Percentiles rank a stretch among this genome's conserved stretches.
Evolutionary conservation across 2,888 invertebrate genomes (phyloP).

Genomic region (Drosophila pseudotakahashii): DNA sequence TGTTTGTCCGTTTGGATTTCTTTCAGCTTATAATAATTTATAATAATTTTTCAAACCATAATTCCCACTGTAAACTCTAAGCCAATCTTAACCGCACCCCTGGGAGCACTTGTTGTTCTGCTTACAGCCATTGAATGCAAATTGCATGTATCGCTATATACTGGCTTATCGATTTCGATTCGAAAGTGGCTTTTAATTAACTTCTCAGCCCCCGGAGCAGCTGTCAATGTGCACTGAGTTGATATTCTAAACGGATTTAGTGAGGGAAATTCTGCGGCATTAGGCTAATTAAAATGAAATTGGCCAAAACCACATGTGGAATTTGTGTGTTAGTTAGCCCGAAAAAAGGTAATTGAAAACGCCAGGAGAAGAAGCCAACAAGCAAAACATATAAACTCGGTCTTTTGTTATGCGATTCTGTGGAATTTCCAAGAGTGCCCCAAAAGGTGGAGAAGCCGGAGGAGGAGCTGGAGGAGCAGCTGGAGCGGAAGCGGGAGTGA

Average conservation of each 20-base stretch:
- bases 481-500: slow-evolving; percentile 47
- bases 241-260: slow-evolving; percentile 27
- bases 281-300: slow-evolving; percentile 29
- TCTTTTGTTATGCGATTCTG: slow-evolving; percentile 42
- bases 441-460: slow-evolving; percentile 1
- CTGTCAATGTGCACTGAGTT: slow-evolving; percentile 11
- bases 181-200: slow-evolving; percentile 46
- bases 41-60: not conserved
- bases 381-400: slow-evolving; percentile 18
- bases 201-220: slow-evolving; percentile 1
- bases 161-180: slow-evolving; percentile 36
- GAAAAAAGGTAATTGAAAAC: slow-evolving; percentile 35
- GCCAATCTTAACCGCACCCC: slow-evolving; percentile 27
- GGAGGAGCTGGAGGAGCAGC: slow-evolving; percentile 6
- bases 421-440: slow-evolving; percentile 37
- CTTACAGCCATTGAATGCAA: slow-evolving; percentile 35
- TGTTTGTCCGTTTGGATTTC: too few relatives aligned
- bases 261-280: slow-evolving; percentile 4
- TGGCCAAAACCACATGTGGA: slow-evolving; percentile 29
- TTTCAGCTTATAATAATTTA: too few relatives aligned
- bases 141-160: slow-evolving; percentile 34
- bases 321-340: slow-evolving; percentile 24
- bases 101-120: slow-evolving; percentile 19
- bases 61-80: slow-evolving; percentile 10
- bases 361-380: not conserved